Conservation (phyloP, 1,140 invertebrate genomes). For the Sogatella furcifera region DNA sequence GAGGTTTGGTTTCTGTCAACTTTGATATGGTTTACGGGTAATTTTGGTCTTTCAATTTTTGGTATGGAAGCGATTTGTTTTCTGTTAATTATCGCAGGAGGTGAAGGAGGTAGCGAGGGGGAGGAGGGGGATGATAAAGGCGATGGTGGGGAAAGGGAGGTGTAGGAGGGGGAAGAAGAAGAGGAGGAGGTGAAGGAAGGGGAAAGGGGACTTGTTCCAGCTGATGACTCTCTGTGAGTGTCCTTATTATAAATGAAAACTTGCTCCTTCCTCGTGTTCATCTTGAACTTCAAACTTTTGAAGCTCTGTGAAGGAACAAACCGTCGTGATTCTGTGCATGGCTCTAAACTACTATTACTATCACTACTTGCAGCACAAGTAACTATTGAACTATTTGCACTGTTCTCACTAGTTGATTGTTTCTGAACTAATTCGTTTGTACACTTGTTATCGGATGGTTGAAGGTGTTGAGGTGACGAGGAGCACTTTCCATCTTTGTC, state of each 20-base stretch:
- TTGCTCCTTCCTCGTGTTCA: slow-evolving; percentile 51
- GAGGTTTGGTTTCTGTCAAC: slow-evolving; percentile 2
- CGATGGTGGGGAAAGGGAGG: neutral
- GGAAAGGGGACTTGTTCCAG: neutral
- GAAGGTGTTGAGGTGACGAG: slow-evolving; percentile 37
- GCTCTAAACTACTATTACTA: slow-evolving; percentile 2
- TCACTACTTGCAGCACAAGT: no score
- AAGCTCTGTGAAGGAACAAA: slow-evolving; percentile 43
- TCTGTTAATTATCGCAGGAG: neutral
- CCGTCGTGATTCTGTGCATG: slow-evolving; percentile 24
- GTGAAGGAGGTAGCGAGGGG: neutral
- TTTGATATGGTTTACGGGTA: no score
- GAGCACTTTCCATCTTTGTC: slow-evolving; percentile 61
- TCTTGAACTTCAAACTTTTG: slow-evolving; percentile 66
- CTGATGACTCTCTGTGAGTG: slow-evolving; percentile 31
- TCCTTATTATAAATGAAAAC: slow-evolving; percentile 45
- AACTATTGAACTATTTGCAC: no score
- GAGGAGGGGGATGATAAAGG: neutral
- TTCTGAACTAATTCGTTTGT: no score
- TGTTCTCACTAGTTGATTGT: no score
- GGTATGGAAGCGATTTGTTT: neutral
- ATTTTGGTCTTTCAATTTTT: no score
- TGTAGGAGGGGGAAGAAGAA: neutral
- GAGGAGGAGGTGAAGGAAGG: slow-evolving; percentile 1
- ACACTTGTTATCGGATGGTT: no score